A percentile compares a stretch with the other conserved stretches of the same genome.
Conservation (phyloP, 2,888 invertebrate genomes). For the Sphecodes monilicornis region DNA sequence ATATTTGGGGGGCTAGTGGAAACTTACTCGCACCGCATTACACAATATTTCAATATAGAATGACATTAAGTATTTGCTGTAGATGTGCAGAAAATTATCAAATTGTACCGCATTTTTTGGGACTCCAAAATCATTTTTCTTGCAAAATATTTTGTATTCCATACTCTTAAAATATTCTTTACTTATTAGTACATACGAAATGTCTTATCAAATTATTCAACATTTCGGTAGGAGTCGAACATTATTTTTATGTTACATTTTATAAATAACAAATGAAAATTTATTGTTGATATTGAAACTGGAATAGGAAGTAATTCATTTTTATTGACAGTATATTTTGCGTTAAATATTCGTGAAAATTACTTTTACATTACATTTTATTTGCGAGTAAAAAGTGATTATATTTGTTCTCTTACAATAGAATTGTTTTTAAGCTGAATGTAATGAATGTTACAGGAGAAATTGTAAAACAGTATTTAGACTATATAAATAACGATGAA, state of each 20-base stretch:
- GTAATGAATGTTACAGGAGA: background rate
- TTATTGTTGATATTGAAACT: background rate
- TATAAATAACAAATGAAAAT: background rate
- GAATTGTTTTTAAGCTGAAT: background rate
- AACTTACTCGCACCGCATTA: constrained; percentile 19
- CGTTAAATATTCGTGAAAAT: background rate
- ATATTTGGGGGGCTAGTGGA: background rate
- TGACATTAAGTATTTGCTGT: background rate
- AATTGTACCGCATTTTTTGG: background rate
- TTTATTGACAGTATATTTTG: background rate
- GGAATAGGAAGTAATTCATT: background rate
- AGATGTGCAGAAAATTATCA: background rate
- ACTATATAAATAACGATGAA: background rate
- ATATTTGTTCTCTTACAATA: background rate
- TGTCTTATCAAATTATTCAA: background rate
- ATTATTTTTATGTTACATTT: background rate
- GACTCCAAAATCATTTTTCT: background rate
- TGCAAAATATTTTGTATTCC: background rate
- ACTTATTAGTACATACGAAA: background rate
- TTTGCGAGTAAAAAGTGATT: background rate
- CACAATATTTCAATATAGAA: constrained; percentile 14
- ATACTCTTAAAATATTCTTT: no score
- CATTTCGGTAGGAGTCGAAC: background rate
- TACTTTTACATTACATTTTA: no score
- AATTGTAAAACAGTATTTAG: background rate